phyloP scores from a whole-genome alignment of 92 coral and sea anemone genomes.

The Parazoanthus atlanticus region DNA sequence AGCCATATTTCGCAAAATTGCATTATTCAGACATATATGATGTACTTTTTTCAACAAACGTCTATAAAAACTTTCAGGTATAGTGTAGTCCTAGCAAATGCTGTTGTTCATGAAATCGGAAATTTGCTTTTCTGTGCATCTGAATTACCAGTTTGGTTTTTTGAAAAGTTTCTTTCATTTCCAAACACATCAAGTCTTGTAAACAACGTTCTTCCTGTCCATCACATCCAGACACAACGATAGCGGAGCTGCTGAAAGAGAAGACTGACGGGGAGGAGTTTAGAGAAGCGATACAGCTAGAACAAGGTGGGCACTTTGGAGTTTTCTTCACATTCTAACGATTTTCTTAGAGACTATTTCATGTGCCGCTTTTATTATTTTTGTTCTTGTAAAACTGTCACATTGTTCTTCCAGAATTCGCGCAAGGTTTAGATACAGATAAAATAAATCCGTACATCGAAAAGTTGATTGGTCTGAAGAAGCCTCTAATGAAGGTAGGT shows the following conservation, averaged over 20 bases:
- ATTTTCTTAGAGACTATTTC: too few species aligned
- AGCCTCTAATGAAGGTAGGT: conserved; percentile 82
- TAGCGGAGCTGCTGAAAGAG: conserved; percentile 96
- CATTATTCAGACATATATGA: too few species aligned
- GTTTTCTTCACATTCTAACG: neutral
- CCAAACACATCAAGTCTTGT: neutral
- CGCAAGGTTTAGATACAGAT: conserved; percentile 94
- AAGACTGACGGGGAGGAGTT: conserved; percentile 93
- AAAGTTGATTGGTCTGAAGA: conserved; percentile 87
- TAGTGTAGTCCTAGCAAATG: too few species aligned
- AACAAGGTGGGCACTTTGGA: conserved; percentile 69
- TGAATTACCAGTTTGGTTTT: too few species aligned
- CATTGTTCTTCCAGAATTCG: conserved; percentile 67
- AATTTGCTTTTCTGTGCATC: too few species aligned
- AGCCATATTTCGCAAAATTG: too few species aligned
- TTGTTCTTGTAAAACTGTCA: neutral
- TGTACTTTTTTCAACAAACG: too few species aligned
- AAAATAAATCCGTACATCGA: conserved; percentile 94
- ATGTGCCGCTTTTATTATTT: neutral
- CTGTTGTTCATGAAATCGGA: too few species aligned
- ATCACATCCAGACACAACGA: conserved; percentile 70
- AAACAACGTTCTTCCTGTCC: neutral
- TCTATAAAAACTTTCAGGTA: too few species aligned
- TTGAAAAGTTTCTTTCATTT: too few species aligned
- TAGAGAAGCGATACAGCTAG: conserved; percentile 84